Conservation (phyloP, 2,113 vertebrate species). For the Carollia perspicillata region DNA sequence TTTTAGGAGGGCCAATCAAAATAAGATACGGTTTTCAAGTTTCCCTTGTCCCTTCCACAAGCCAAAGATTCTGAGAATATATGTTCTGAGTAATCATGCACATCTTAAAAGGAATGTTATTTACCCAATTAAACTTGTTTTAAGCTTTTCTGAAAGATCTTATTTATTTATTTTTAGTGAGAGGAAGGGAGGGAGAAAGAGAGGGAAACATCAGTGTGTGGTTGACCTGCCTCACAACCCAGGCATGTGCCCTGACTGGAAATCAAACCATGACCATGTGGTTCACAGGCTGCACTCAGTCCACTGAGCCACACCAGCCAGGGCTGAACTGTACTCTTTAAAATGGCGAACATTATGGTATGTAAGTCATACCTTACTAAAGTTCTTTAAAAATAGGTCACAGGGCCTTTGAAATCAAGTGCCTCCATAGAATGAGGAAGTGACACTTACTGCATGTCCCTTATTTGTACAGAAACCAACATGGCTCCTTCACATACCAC, state of each 20-base stretch:
- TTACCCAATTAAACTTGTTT: too few relatives aligned
- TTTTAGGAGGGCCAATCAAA: neutral
- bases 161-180: too few relatives aligned
- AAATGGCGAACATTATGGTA: neutral
- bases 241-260: too few relatives aligned
- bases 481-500: neutral
- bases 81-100: too few relatives aligned
- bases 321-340: neutral
- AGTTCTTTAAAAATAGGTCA: neutral
- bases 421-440: neutral
- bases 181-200: too few relatives aligned
- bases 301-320: too few relatives aligned
- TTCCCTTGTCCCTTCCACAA: neutral
- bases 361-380: neutral
- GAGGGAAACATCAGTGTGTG: too few relatives aligned
- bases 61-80: neutral
- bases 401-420: neutral
- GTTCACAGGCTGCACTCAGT: too few relatives aligned
- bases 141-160: too few relatives aligned
- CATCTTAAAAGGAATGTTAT: too few relatives aligned
- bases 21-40: neutral
- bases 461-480: neutral
- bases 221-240: too few relatives aligned
- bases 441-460: neutral
- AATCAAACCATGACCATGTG: too few relatives aligned